Conservation (phyloP, 2,113 vertebrate species). For the Hydropotes inermis region DNA sequence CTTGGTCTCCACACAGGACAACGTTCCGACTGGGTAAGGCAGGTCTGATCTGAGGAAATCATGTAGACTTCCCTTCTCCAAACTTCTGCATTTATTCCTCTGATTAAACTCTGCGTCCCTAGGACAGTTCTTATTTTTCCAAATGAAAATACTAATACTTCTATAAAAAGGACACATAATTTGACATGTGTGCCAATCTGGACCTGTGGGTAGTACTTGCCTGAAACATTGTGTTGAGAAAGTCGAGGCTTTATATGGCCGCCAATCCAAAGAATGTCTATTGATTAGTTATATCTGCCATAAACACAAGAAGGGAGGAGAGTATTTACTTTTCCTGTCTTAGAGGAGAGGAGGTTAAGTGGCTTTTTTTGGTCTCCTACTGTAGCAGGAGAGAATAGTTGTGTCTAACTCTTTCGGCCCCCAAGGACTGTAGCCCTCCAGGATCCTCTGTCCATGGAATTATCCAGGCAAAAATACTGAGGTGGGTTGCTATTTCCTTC, state of each 20-base stretch:
- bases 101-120: background rate
- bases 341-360: background rate
- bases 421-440: background rate
- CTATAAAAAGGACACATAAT: background rate
- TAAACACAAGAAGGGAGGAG: background rate
- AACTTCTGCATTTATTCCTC: background rate
- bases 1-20: background rate
- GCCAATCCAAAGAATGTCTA: background rate
- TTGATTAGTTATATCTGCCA: background rate
- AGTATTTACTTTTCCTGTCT: background rate
- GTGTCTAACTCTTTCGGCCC: background rate
- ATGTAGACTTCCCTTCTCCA: rapidly evolving
- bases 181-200: too few relatives aligned
- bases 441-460: background rate
- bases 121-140: background rate
- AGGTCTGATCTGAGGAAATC: background rate
- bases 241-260: background rate
- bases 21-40: background rate
- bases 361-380: too few relatives aligned
- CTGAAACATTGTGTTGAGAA: background rate
- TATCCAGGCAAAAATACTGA: background rate
- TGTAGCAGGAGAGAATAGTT: background rate
- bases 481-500: background rate
- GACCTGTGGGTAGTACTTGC: background rate
- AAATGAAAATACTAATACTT: background rate